Evolutionary conservation across 2,113 vertebrate genomes (phyloP), one percentile per base, ranked within the genome.

Genomic region (Okapia johnstoni): DNA sequence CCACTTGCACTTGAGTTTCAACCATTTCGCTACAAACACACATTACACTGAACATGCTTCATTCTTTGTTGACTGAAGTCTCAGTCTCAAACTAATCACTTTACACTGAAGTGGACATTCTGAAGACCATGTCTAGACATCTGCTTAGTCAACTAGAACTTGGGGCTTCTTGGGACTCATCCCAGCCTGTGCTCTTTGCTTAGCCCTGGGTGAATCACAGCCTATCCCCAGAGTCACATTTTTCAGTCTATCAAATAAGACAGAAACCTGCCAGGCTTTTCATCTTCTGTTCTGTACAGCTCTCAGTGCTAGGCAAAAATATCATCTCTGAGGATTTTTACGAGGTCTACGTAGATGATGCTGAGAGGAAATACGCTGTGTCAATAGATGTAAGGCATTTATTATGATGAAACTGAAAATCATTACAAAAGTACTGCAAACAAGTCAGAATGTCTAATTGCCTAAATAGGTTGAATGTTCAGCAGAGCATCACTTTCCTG

Each of bases 131-230:
- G 77, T 96, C 84, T 77, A 95, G 88, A 92, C 76, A 93, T 87
- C 84, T 95, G 85, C 81, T 97, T 90, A 88, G 88, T 94, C 87
- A 83, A 23, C 89, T 13, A 46, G 58, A 96, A 94, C 25, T 33
- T 73, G 60, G 66, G 40, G 16, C 33, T 94, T 88, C 85, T 79
- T 85, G 87, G 92, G 77, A 88, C 46, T 90, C 50, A 11, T 73
- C 85, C 81, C 87, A 88, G 66, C 73, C 79, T 81, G 70, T 54
- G 50, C 73, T 92, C 57, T 97, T 86, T 76, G 58, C 83, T 92
- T 84, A 73, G 73, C 57, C 63, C 17, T 66, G 23, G 13, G 25
- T 88, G 87, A 96, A 66, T 93, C 88, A 93, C 25, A 84, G 58
- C 48, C 30, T 43, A 40, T 96, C 60, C 85, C 88, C 52, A 94